Conservation (phyloP, 30 jellyfish, hydroid and myxozoan species). For the Aurelia sp. region DNA sequence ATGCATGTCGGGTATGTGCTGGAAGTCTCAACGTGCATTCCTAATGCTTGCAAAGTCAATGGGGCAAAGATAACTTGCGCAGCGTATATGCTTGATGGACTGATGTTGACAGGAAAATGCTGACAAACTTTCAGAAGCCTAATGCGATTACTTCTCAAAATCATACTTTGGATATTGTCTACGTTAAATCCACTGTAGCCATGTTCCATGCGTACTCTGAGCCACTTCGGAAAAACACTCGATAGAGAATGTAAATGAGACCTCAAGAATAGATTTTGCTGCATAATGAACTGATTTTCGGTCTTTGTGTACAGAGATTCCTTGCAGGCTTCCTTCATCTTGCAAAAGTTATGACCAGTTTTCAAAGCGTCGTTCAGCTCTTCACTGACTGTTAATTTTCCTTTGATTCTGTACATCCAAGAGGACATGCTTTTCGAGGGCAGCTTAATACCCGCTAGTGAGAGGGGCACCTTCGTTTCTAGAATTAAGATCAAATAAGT, state of each 20-base stretch:
- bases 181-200: slow-evolving; percentile 57
- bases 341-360: slow-evolving; percentile 27
- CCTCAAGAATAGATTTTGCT: slow-evolving; percentile 46
- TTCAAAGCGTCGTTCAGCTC: slow-evolving; percentile 38
- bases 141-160: slow-evolving; percentile 35
- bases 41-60: not conserved
- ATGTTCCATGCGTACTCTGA: not conserved
- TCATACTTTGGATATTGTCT: slow-evolving; percentile 50
- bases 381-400: slow-evolving; percentile 42
- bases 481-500: no score
- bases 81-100: slow-evolving; percentile 23
- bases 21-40: not conserved
- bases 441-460: slow-evolving; percentile 60
- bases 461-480: slow-evolving; percentile 35
- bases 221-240: slow-evolving; percentile 51
- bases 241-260: slow-evolving; percentile 20
- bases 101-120: slow-evolving; percentile 17
- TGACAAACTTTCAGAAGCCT: slow-evolving; percentile 22
- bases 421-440: slow-evolving; percentile 33
- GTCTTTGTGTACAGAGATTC: slow-evolving; percentile 11
- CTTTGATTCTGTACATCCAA: slow-evolving; percentile 54
- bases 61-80: slow-evolving; percentile 45
- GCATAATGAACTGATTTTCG: slow-evolving; percentile 54
- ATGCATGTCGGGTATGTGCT: slow-evolving; percentile 61
- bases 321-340: not conserved